Percentiles rank a stretch among this genome's conserved stretches.
Evolutionary conservation across 2,797 vertebrate species (phyloP).

Genomic region (Dipus sagitta): DNA sequence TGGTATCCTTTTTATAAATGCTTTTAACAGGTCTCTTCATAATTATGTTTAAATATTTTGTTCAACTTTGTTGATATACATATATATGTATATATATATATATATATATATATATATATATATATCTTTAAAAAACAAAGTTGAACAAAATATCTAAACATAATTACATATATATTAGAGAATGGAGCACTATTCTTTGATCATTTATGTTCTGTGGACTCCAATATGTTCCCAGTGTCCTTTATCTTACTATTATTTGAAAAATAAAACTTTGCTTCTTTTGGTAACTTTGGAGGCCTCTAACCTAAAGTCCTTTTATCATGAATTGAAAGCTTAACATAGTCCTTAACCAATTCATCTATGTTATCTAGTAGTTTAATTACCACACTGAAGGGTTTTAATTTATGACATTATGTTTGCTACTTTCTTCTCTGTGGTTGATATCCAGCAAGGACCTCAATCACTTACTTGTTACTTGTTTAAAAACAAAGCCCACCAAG

Average conservation of each 20-base stretch:
- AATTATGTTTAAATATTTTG: not conserved
- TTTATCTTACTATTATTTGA: slow-evolving; percentile 67
- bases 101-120: too few relatives aligned
- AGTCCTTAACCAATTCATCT: slow-evolving; percentile 84
- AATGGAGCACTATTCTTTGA: not conserved
- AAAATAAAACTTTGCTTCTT: slow-evolving; percentile 76
- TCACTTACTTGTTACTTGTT: slow-evolving; percentile 41
- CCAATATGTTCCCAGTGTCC: not conserved
- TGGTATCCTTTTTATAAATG: not conserved
- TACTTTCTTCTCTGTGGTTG: slow-evolving; percentile 60
- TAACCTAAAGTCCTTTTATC: slow-evolving; percentile 79
- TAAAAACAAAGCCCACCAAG: not conserved
- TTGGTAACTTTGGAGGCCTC: slow-evolving; percentile 68
- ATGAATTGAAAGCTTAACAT: slow-evolving; percentile 77
- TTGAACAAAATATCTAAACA: too few relatives aligned
- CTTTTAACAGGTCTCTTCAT: slow-evolving; percentile 29
- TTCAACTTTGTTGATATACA: not conserved
- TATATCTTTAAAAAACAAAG: too few relatives aligned
- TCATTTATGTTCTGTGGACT: not conserved
- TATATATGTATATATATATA: too few relatives aligned
- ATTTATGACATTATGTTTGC: slow-evolving; percentile 69
- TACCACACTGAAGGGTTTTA: slow-evolving; percentile 80
- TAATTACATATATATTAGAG: not conserved
- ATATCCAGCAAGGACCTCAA: slow-evolving; percentile 68
- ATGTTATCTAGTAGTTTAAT: slow-evolving; percentile 73